Conservation (phyloP, 2,797 vertebrate genomes). For the Hypotaenidia okinawae region DNA sequence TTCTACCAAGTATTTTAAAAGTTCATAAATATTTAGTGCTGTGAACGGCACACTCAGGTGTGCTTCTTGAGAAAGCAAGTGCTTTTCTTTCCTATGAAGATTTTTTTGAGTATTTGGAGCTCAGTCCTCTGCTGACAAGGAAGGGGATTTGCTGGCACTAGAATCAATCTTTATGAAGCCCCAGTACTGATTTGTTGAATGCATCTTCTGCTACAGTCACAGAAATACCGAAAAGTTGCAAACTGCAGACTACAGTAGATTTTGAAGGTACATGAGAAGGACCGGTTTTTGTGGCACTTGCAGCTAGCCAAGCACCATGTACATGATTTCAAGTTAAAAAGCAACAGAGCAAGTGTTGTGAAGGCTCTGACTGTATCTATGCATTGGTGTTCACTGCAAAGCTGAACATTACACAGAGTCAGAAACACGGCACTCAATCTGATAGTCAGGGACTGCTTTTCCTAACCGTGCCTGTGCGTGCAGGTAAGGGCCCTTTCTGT, state of each 20-base stretch:
- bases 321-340: background rate
- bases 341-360: background rate
- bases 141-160: background rate
- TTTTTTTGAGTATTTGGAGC: background rate
- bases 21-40: slow-evolving; percentile 13
- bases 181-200: background rate
- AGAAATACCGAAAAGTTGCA: background rate
- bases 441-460: background rate
- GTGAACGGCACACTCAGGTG: background rate
- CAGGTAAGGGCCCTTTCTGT: background rate
- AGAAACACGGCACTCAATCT: background rate
- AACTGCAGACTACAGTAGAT: background rate
- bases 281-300: background rate
- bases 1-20: background rate
- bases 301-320: background rate
- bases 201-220: background rate
- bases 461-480: background rate
- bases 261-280: background rate
- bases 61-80: background rate
- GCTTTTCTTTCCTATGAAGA: background rate
- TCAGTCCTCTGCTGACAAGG: background rate
- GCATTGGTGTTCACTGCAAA: background rate
- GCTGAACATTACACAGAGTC: background rate
- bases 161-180: background rate
- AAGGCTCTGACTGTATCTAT: background rate